Base-by-base conservation (phyloP, 2,797 vertebrate species). In the Anguilla megastoma region DNA sequence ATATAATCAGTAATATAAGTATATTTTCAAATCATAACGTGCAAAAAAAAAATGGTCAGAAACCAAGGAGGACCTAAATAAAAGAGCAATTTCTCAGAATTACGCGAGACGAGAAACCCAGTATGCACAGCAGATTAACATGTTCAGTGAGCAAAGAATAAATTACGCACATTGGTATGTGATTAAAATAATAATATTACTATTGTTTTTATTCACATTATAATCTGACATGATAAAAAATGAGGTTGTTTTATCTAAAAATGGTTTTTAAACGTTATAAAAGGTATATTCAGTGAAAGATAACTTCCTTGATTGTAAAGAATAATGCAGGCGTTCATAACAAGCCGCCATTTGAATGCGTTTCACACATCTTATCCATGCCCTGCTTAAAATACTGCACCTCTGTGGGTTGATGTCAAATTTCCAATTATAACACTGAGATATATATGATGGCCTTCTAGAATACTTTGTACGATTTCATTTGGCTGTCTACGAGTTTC, bases 381-480 rank as follows among this genome's bases (percentile, higher is more conserved):
- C 24, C 14, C 54, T 50, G 24, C 56, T 76, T 85, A 36, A 58
- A 85, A 84, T 56, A 54, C 21, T 16, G 52, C 69, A 48, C 48
- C 12, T 33, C 54, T 60, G 50, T 56, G 48, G 48, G 14, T 21
- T 74, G 63, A 58, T 85, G 45, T 84, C 48, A 84, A 85, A 69
- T 85, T 60, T 85, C 52, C 84, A 30, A 41, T 82, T 86, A 36
- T 48, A 86, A 16, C 5, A 45, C 6, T 82, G 1, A 82, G 79
- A 82, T 48, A 48, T 79, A 41, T 82, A 9, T 48, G 41, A 82
- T 50, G 41, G 41, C 79, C 41, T 24, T 30, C 12, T 80, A n/a
- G 24, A 82, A 48, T 24, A 8, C 45, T 48, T 21, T 48, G 45
- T 50, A 50, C 2, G 2, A 10, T 82, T 66, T 18, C 21, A 45